Evolutionary conservation across 2,113 vertebrate genomes (phyloP).

Genomic region (Prietella phreatophila): DNA sequence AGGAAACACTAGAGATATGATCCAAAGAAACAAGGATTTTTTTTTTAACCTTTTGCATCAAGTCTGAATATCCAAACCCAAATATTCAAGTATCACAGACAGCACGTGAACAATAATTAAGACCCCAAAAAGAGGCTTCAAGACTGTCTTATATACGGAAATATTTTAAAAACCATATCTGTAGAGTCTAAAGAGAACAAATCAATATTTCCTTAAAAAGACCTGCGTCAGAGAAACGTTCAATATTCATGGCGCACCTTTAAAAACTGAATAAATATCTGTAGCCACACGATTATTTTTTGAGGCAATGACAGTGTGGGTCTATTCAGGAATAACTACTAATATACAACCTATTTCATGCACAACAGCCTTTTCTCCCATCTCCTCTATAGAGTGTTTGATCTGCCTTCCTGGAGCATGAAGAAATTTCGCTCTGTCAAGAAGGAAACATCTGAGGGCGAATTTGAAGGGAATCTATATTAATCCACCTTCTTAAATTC

Average conservation of each 20-base stretch:
- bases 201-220: constrained; percentile 38
- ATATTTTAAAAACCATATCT: constrained; percentile 10
- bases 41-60: not conserved
- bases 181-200: constrained; percentile 35
- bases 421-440: constrained; percentile 36
- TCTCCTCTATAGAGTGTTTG: constrained; percentile 55
- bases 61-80: not conserved
- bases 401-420: constrained; percentile 54
- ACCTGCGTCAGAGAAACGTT: constrained; percentile 28
- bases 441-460: constrained; percentile 58
- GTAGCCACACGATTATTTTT: constrained; percentile 61
- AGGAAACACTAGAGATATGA: not conserved
- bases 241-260: constrained; percentile 39
- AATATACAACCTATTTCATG: constrained; percentile 64
- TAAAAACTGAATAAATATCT: constrained; percentile 53
- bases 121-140: constrained; percentile 9
- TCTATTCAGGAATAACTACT: constrained; percentile 66
- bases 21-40: not conserved
- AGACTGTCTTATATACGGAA: constrained; percentile 24
- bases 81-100: constrained; percentile 7
- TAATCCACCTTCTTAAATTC: constrained; percentile 43
- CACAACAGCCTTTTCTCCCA: constrained; percentile 56
- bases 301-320: constrained; percentile 53
- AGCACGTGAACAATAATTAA: not conserved
- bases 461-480: constrained; percentile 47